These are phyloP conservation scores for Anguilla obscura DNA, from an alignment of 2,797 vertebrate species.

Conservation along the genomic window DNA sequence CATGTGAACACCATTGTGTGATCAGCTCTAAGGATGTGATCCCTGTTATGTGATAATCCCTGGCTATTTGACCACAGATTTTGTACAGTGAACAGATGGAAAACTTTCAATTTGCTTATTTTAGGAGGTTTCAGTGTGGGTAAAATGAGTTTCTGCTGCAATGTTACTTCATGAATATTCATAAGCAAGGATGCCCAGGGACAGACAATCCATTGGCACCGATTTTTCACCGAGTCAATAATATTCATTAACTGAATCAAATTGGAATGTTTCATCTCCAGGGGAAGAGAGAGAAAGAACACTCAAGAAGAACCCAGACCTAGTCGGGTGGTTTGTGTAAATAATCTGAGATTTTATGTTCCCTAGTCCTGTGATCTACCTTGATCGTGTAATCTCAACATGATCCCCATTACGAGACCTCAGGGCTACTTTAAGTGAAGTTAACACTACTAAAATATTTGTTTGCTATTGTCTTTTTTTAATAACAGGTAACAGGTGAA, in stretches of 20 bases:
- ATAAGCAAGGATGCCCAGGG: not conserved
- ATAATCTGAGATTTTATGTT: not conserved
- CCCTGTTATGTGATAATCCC: constrained; percentile 3
- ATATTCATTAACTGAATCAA: not conserved
- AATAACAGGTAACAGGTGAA: not conserved
- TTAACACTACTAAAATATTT: not conserved
- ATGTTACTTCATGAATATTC: not conserved
- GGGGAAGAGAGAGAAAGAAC: not conserved
- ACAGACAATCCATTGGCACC: not conserved
- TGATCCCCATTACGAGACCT: not conserved
- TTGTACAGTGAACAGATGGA: not conserved
- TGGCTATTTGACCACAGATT: not conserved
- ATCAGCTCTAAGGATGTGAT: not conserved
- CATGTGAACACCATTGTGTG: not conserved
- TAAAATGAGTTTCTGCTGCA: not conserved
- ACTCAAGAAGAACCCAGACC: not conserved
- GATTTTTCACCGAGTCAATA: not conserved
- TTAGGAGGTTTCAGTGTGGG: not conserved
- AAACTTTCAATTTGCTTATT: not conserved
- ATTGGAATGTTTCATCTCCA: not conserved
- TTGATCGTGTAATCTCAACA: not conserved
- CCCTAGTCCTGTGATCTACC: not conserved
- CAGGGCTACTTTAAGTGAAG: not conserved
- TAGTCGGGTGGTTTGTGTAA: not conserved
- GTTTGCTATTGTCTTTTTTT: too few relatives aligned